Percentiles rank a stretch among this genome's conserved stretches.
phyloP scores from a whole-genome alignment of 2,888 invertebrate species.

The Drosophila austrosaltans region DNA sequence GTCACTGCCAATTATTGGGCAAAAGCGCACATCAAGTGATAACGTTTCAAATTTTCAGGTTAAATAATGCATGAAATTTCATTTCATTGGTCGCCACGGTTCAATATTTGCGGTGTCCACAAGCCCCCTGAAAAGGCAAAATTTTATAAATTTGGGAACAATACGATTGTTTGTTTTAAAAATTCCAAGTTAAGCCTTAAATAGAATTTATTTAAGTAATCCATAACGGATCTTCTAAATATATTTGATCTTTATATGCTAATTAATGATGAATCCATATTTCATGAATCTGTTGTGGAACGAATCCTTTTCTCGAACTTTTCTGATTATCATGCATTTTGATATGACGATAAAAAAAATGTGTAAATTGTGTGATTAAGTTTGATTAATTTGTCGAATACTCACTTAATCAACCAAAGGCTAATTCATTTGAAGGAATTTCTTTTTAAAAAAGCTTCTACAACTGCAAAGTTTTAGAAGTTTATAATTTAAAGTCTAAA shows the following conservation, averaged over 20 bases:
- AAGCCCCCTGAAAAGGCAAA: constrained; percentile 27
- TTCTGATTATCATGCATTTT: neutral
- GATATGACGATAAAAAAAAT: no score
- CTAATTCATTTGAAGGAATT: no score
- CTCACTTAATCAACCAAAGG: no score
- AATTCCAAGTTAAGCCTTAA: neutral
- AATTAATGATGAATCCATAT: neutral
- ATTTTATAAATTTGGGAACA: constrained; percentile 20
- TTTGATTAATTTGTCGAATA: no score
- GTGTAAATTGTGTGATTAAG: neutral
- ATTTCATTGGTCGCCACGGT: constrained; percentile 52
- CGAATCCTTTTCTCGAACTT: neutral
- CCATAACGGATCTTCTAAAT: neutral
- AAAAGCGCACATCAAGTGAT: constrained; percentile 33
- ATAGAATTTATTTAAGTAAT: neutral
- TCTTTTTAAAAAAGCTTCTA: no score
- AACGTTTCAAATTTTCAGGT: constrained; percentile 26
- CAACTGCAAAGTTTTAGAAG: no score
- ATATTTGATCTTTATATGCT: neutral
- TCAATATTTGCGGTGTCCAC: constrained; percentile 38
- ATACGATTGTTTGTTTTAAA: neutral
- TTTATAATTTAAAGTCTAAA: no score
- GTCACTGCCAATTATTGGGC: constrained; percentile 41
- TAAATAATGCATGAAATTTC: constrained; percentile 27
- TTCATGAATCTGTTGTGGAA: neutral